These are phyloP conservation scores for Polypterus bichir DNA, from an alignment of 2,113 vertebrate species.

Conservation along the genomic window DNA sequence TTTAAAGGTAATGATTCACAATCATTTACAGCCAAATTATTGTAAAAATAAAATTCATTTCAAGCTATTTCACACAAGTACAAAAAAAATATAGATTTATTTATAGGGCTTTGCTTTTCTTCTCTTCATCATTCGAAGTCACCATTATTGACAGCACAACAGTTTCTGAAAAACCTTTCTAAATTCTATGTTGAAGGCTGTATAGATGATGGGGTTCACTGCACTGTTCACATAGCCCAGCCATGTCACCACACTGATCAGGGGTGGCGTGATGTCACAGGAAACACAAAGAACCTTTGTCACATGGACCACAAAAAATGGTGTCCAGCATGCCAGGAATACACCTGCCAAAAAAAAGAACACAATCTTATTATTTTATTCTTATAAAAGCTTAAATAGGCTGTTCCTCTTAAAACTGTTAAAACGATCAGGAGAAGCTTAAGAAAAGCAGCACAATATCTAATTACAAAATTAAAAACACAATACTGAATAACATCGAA, in stretches of 20 bases:
- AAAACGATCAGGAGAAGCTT: too few relatives aligned
- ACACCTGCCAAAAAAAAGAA: constrained; percentile 32
- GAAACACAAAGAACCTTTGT: constrained; percentile 43
- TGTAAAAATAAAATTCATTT: background rate
- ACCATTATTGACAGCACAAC: constrained; percentile 38
- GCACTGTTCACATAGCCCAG: constrained; percentile 59
- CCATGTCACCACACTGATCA: constrained; percentile 56
- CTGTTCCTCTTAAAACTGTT: background rate
- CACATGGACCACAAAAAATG: constrained; percentile 54
- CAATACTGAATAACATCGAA: too few relatives aligned
- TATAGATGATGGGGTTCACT: constrained; percentile 57
- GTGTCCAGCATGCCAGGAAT: constrained; percentile 56
- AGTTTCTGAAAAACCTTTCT: constrained; percentile 52
- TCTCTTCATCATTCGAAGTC: background rate
- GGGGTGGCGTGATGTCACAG: constrained; percentile 39
- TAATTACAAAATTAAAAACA: too few relatives aligned
- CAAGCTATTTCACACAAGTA: background rate
- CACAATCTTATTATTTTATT: background rate
- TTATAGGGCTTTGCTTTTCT: background rate
- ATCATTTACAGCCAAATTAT: background rate
- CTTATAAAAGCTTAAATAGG: background rate
- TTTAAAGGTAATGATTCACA: constrained; percentile 4
- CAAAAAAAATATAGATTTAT: background rate
- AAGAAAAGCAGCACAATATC: too few relatives aligned
- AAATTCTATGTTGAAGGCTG: constrained; percentile 49